phyloP scores from a whole-genome alignment of 1,140 invertebrate species.

The Drosophila leontia region DNA sequence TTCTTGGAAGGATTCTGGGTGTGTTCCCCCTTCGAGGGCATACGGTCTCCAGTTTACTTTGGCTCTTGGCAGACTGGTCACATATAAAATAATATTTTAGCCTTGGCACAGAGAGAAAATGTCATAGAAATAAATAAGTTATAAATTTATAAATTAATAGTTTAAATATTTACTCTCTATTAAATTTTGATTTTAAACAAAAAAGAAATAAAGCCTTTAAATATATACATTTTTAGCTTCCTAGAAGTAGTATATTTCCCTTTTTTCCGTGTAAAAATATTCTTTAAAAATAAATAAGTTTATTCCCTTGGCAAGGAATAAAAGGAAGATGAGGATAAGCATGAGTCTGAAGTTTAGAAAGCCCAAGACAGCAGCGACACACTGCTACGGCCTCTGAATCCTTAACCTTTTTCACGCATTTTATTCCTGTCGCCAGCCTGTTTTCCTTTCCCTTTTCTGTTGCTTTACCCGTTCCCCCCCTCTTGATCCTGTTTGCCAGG shows the following conservation, averaged over 20 bases:
- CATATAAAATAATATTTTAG: conserved; percentile 15
- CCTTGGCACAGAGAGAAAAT: not conserved
- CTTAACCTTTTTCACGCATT: conserved; percentile 40
- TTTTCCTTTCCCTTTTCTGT: not conserved
- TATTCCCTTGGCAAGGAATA: conserved; percentile 1
- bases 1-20: conserved; percentile 3
- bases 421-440: conserved; percentile 5
- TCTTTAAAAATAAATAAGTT: conserved; percentile 29
- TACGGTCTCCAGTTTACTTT: not conserved
- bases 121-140: not conserved
- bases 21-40: not conserved
- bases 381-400: conserved; percentile 1
- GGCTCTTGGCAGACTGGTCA: not conserved
- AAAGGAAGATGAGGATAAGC: not conserved
- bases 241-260: no score
- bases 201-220: not conserved
- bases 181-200: no score
- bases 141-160: not conserved
- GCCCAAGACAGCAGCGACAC: not conserved
- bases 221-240: not conserved
- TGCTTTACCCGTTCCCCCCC: not conserved
- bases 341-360: not conserved
- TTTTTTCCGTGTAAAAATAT: not conserved
- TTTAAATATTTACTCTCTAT: no score
- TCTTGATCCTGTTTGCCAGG: not conserved